Evolutionary conservation across 2,888 invertebrate genomes (phyloP).

Genomic region (Ryuthela nishihirai): DNA sequence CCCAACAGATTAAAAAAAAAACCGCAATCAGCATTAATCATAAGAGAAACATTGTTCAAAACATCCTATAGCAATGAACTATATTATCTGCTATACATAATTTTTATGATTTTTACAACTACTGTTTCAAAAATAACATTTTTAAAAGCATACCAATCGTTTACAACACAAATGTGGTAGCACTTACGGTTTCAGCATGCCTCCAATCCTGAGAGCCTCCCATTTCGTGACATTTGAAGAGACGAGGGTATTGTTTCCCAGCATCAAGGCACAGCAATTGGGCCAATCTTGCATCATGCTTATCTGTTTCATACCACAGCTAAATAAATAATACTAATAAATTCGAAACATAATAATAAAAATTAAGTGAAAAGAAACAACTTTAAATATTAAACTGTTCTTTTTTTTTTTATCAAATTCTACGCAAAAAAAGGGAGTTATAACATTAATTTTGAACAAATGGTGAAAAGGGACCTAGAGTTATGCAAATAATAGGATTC

Average conservation of each 20-base stretch:
- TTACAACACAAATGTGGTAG: not conserved
- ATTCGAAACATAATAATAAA: not conserved
- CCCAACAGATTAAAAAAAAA: no score
- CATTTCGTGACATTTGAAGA: slow-evolving; percentile 90
- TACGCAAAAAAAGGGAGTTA: not conserved
- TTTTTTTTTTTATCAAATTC: not conserved
- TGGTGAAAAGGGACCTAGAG: no score
- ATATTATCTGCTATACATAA: not conserved
- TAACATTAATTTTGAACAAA: not conserved
- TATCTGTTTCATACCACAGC: slow-evolving; percentile 81
- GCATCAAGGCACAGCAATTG: slow-evolving; percentile 82
- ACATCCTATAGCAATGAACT: not conserved
- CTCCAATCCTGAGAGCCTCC: slow-evolving; percentile 91
- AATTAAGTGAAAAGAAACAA: no score
- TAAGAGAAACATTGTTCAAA: no score
- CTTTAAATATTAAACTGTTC: not conserved
- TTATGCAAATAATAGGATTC: no score
- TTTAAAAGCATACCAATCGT: not conserved
- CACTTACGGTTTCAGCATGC: slow-evolving; percentile 65
- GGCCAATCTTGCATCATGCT: slow-evolving; percentile 75
- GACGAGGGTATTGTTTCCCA: slow-evolving; percentile 61
- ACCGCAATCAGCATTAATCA: no score
- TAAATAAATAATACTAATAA: slow-evolving; percentile 51
- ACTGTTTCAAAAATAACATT: not conserved
- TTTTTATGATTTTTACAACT: not conserved